Conservation (phyloP, 30 jellyfish, hydroid and myxozoan species). For the Euphysa ruthae region DNA sequence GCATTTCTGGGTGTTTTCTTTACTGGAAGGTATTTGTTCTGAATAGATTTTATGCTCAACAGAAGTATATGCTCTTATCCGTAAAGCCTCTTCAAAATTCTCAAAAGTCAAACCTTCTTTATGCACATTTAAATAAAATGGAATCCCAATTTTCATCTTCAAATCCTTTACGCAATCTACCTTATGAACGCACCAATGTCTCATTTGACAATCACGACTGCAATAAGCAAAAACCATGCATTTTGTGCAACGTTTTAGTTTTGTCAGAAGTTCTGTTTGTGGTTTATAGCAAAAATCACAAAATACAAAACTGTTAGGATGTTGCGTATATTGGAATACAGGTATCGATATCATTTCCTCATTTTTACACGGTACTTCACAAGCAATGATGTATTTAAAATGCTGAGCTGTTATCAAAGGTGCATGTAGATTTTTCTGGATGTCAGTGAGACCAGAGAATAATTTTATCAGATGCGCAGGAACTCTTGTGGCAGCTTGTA, state of each 20-base stretch:
- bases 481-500: constrained; percentile 37
- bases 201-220: constrained; percentile 69
- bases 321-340: constrained; percentile 36
- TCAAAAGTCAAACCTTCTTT: constrained; percentile 34
- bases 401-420: constrained; percentile 29
- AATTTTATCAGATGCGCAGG: constrained; percentile 57
- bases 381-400: constrained; percentile 44
- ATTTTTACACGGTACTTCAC: constrained; percentile 46
- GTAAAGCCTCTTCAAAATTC: constrained; percentile 25
- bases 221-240: constrained; percentile 80
- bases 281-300: constrained; percentile 45
- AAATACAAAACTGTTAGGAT: neutral
- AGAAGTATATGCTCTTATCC: constrained; percentile 46
- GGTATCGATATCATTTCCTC: constrained; percentile 69
- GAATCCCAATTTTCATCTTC: constrained; percentile 58
- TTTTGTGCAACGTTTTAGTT: constrained; percentile 81
- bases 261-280: constrained; percentile 31
- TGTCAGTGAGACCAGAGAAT: constrained; percentile 45
- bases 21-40: neutral
- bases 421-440: constrained; percentile 30
- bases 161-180: constrained; percentile 54
- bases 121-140: constrained; percentile 45
- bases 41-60: neutral
- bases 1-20: neutral
- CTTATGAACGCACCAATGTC: constrained; percentile 70